Evolutionary conservation across 2,888 invertebrate genomes (phyloP).

Genomic region (Pterobdella sp.): DNA sequence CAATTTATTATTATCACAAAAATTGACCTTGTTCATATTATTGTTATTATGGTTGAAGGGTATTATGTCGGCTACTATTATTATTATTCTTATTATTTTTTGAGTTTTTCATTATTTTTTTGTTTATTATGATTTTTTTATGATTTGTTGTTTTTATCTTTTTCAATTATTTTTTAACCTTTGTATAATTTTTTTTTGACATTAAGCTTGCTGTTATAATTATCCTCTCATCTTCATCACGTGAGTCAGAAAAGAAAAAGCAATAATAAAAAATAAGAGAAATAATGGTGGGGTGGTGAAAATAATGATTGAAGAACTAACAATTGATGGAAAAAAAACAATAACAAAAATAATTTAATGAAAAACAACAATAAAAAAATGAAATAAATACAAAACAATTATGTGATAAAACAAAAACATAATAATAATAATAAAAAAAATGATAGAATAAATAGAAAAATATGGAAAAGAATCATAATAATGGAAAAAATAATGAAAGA

Average conservation of each 20-base stretch:
- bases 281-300: background rate
- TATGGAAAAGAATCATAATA: background rate
- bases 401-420: background rate
- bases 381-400: slow-evolving; percentile 6
- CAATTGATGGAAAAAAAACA: background rate
- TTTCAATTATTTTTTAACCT: background rate
- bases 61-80: background rate
- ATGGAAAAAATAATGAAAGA: too few relatives aligned
- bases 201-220: too few relatives aligned
- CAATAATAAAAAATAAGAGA: background rate
- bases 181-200: too few relatives aligned
- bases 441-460: background rate
- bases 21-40: background rate
- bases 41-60: background rate
- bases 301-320: background rate
- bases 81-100: background rate
- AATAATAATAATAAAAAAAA: background rate
- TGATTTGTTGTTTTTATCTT: background rate
- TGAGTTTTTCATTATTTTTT: background rate
- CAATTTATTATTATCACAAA: too few relatives aligned
- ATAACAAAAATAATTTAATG: slow-evolving; percentile 17
- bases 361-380: slow-evolving; percentile 12
- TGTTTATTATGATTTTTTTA: background rate
- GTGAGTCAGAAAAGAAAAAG: background rate
- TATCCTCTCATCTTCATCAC: too few relatives aligned